Evolutionary conservation across 2,113 vertebrate species (phyloP), one percentile per base, ranked within the genome.

Genomic region (Picathartes gymnocephalus): DNA sequence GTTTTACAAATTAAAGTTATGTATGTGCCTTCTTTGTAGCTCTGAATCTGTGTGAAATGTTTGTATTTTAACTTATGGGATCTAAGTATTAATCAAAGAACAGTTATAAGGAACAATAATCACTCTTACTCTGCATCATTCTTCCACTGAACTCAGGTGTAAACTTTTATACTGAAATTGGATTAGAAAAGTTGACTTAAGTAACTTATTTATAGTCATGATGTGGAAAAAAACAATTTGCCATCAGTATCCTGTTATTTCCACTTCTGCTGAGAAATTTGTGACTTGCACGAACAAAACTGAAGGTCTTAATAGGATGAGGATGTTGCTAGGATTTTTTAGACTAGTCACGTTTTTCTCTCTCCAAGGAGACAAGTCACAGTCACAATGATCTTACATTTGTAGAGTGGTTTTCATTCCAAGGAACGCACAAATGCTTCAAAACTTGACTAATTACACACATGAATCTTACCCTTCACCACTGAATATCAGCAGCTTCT

Each of bases 201-300:
- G 65, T 94, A 95, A 85, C 66, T 94, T 91, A 92, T 82, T 97
- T 96, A 93, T 45, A 94, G 77, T 90, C 71, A 90, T 62, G 66
- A 95, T 91, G 70, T 93, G 58, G 92, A 87, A 94, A 96, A 97
- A 87, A 84, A 0, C 70, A 88, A 79, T 95, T 97, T 95, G 35
- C 69, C 83, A 66, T 86, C 64, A 71, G 61, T 89, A 94, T 79
- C 58, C 74, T 96, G 70, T 96, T 96, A 95, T 95, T 95, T 95
- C 78, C 73, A 84, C 60, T 91, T 96, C 88, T 90, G 58, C 48
- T 96, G 48, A 28, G 84, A 95, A 96, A 94, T 95, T 76, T 97
- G 62, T 92, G 92, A 93, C 79, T 88, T 92, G 88, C 97, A 96
- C 95, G 80, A 97, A 81, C 77, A 96, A 97, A 96, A 62, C 11